phyloP scores from a whole-genome alignment of 1,140 invertebrate species.

The Centruroides vittatus region DNA sequence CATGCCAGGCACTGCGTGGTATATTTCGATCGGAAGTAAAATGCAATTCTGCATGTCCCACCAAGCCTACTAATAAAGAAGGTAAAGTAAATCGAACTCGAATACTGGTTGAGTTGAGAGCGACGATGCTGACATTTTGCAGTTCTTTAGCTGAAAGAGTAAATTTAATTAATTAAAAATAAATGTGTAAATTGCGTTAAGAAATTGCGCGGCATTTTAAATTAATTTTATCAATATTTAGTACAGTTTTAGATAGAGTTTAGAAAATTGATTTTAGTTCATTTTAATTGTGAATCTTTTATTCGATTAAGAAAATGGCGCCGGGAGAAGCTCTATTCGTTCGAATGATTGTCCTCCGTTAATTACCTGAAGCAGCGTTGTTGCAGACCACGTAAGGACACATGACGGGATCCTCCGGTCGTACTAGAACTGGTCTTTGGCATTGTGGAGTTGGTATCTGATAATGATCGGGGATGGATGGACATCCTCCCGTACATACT shows the following conservation, averaged over 20 bases:
- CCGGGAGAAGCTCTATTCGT: no score
- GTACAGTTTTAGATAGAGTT: no score
- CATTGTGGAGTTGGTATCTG: conserved; percentile 19
- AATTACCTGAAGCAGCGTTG: conserved; percentile 18
- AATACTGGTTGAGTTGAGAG: conserved; percentile 54
- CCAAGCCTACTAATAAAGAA: conserved; percentile 45
- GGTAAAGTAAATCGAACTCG: conserved; percentile 62
- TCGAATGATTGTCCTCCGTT: no score
- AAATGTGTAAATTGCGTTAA: no score
- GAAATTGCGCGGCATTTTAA: background rate
- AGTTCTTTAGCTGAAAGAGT: conserved; percentile 15
- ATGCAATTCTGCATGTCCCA: conserved; percentile 21
- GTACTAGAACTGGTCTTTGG: conserved; percentile 16
- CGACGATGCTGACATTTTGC: conserved; percentile 31
- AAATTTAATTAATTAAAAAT: background rate
- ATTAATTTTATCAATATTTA: conserved; percentile 1
- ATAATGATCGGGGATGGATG: conserved; percentile 17
- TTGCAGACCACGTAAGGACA: conserved; percentile 22
- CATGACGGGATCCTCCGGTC: conserved; percentile 16
- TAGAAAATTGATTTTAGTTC: no score
- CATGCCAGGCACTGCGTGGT: conserved; percentile 42
- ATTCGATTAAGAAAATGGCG: no score
- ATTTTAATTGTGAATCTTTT: no score
- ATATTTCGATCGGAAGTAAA: conserved; percentile 19
- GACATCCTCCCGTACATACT: conserved; percentile 18